These are phyloP conservation scores for Champsocephalus gunnari DNA, from an alignment of 2,797 vertebrate genomes.

Conservation along the genomic window DNA sequence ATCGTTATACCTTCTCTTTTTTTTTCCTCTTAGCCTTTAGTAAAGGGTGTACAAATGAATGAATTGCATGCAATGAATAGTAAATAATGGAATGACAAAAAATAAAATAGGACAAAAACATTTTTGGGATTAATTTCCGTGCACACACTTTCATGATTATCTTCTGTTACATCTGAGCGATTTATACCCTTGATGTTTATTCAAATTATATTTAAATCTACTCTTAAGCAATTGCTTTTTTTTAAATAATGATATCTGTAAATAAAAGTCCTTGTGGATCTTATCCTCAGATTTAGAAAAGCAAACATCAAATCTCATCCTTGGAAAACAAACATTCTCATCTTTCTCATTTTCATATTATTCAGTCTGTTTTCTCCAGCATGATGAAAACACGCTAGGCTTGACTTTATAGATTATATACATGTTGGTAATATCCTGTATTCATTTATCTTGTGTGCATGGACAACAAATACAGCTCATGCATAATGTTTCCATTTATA, in stretches of 20 bases:
- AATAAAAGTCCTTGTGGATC: background rate
- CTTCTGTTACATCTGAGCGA: background rate
- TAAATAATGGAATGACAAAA: background rate
- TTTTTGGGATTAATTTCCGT: background rate
- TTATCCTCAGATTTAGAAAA: background rate
- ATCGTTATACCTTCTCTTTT: constrained; percentile 9
- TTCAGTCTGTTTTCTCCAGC: background rate
- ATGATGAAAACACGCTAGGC: background rate
- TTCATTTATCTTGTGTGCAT: background rate
- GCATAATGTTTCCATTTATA: constrained; percentile 14
- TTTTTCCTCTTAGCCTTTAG: background rate
- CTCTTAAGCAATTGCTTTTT: background rate
- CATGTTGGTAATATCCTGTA: background rate
- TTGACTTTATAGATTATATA: background rate
- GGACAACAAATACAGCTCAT: background rate
- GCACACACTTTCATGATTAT: background rate
- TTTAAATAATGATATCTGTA: no score
- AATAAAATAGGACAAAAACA: background rate
- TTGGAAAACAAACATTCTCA: background rate
- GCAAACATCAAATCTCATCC: background rate
- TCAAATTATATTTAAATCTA: background rate
- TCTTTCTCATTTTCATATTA: background rate
- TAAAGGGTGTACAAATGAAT: background rate
- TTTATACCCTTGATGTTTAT: background rate
- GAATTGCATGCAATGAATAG: background rate